Percentiles rank a stretch among this genome's conserved stretches.
These are phyloP conservation scores for Philopotamus ludificatus DNA, from an alignment of 1,140 invertebrate genomes.

Conservation along the genomic window DNA sequence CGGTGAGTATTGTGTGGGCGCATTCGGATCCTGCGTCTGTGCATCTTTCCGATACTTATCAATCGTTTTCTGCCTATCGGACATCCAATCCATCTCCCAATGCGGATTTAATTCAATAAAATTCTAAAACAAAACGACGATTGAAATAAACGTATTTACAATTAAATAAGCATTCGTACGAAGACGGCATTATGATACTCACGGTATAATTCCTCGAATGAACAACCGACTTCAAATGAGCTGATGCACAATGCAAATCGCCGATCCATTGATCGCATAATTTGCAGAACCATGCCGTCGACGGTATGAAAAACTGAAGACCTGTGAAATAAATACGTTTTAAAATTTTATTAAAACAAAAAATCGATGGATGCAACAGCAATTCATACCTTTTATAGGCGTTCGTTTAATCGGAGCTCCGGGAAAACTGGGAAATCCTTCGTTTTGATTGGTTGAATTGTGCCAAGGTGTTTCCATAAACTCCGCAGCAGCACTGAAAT, in stretches of 20 bases:
- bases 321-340: conserved; percentile 56
- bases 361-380: background rate
- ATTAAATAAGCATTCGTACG: background rate
- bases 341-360: background rate
- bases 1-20: conserved; percentile 45
- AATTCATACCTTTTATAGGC: conserved; percentile 69
- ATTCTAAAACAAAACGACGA: conserved; percentile 55
- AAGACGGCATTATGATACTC: conserved; percentile 48
- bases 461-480: conserved; percentile 78
- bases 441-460: conserved; percentile 55
- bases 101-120: conserved; percentile 79
- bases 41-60: conserved; percentile 48
- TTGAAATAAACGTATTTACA: conserved; percentile 15
- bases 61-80: conserved; percentile 73
- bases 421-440: conserved; percentile 64
- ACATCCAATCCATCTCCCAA: conserved; percentile 82
- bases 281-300: conserved; percentile 86
- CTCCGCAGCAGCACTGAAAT: conserved; percentile 59
- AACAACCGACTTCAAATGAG: conserved; percentile 74
- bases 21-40: conserved; percentile 37
- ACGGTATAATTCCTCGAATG: conserved; percentile 80
- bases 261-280: conserved; percentile 84
- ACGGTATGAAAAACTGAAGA: conserved; percentile 80
- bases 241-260: conserved; percentile 80
- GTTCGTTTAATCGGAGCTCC: conserved; percentile 72